Base-by-base conservation (phyloP, 2,888 invertebrate genomes). In the Nomada goodeniana region DNA sequence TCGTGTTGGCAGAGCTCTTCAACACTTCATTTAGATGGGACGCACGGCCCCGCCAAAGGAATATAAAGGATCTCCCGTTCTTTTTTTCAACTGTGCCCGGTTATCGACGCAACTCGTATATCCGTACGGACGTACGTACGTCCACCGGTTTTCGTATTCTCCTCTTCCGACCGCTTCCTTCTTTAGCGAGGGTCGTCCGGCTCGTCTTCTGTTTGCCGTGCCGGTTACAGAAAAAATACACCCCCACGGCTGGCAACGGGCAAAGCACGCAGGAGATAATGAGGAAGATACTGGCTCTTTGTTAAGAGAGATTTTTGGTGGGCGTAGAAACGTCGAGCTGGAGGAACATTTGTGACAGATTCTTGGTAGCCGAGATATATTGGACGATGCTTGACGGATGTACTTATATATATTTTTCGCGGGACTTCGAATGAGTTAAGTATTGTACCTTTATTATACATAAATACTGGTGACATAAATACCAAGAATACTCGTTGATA, bases 1-100 rank as follows among this genome's bases (percentile, higher is more conserved):
- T 90, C 91, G 89, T 92, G 92, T 92, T 92, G 91, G 91, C 93
- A 92, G 89, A 92, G 91, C 92, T 92, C 92, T 93, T 92, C 92
- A 92, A 93, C 92, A 93, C 92, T 93, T 92, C 92, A 92, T 93
- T 92, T 91, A 86, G 91, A 93, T 89, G 88, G 89, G 82, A 86
- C 87, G 83, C 86, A 85, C 72, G 82, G 72, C 83, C 78, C 77
- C 83, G 73, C 78, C 76, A 84, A 88, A 87, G 84, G 88, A 88
- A 89, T 86, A 88, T 88, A 90, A 91, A 86, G 84, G 84, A 80
- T 80, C 55, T 52, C 11, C 11, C 18, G 10, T 18, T 11, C 10
- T 4, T n/a, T 2, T 2, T 44, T 61, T 44, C 55, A 36, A 13
- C 64, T 1, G n/a, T 23, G 60, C 50, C 42, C 55, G 63, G 65